phyloP scores from a whole-genome alignment of 2,113 vertebrate species.

The Chaetodon trifascialis region DNA sequence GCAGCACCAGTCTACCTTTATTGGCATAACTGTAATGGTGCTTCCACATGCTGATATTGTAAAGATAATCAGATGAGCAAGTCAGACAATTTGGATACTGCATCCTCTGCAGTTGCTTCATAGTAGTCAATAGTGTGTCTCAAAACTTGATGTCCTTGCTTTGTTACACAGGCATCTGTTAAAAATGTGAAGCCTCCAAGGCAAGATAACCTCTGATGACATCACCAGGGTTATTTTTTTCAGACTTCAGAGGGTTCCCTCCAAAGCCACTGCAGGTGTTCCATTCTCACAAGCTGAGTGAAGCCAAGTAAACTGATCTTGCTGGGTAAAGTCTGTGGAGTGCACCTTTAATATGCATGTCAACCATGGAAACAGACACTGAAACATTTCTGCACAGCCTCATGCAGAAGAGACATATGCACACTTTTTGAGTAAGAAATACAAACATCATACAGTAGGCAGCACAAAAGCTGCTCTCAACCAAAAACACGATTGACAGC shows the following conservation, averaged over 20 bases:
- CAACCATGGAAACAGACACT: background rate
- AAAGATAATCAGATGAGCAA: constrained; percentile 11
- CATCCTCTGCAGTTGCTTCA: background rate
- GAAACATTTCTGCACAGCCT: background rate
- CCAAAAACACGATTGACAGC: background rate
- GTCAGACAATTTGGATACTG: background rate
- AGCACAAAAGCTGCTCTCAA: background rate
- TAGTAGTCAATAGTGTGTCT: background rate
- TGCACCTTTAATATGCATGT: background rate
- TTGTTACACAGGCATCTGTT: background rate
- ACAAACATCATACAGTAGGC: background rate
- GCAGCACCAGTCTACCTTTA: background rate
- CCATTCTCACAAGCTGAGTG: background rate
- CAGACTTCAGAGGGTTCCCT: background rate
- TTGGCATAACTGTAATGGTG: background rate
- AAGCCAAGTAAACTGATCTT: background rate
- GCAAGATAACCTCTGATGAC: background rate
- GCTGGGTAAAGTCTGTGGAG: background rate
- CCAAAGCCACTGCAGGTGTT: background rate
- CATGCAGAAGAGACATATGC: background rate
- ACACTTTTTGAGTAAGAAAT: too few relatives aligned
- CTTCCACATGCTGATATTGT: constrained; percentile 14
- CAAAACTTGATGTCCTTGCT: background rate
- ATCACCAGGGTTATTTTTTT: background rate
- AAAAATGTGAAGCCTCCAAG: background rate